Conservation (phyloP, 2,888 invertebrate genomes). For the Chymomyza fuscimana region DNA sequence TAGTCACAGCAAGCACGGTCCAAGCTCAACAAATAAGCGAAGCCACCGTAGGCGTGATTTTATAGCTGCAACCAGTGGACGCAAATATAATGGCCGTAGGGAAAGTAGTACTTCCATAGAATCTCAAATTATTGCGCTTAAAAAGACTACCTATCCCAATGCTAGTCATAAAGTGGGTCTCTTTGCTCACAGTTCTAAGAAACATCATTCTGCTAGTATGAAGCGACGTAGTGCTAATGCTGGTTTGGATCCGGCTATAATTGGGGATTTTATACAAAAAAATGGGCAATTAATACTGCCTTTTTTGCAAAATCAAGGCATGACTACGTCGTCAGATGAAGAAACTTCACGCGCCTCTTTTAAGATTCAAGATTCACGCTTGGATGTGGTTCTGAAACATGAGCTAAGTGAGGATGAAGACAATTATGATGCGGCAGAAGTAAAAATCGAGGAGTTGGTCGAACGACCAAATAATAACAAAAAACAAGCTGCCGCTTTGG, state of each 20-base stretch:
- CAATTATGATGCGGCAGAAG: slow-evolving; percentile 42
- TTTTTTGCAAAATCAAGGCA: slow-evolving; percentile 79
- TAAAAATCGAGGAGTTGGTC: slow-evolving; percentile 62
- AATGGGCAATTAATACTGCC: slow-evolving; percentile 79
- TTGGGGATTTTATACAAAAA: slow-evolving; percentile 76
- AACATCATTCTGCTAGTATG: slow-evolving; percentile 57
- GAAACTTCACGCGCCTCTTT: slow-evolving; percentile 78
- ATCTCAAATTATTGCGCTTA: slow-evolving; percentile 84
- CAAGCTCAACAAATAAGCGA: slow-evolving; percentile 64
- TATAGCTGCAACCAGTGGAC: slow-evolving; percentile 70
- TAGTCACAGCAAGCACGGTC: slow-evolving; percentile 67
- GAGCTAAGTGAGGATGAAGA: slow-evolving; percentile 69
- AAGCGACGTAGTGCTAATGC: slow-evolving; percentile 76
- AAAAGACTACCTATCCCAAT: slow-evolving; percentile 78
- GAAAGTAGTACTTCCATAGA: slow-evolving; percentile 91
- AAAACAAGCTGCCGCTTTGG: slow-evolving; percentile 65
- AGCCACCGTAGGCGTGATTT: slow-evolving; percentile 76
- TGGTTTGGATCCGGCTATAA: slow-evolving; percentile 76
- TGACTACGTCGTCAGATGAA: slow-evolving; percentile 79
- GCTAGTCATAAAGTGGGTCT: slow-evolving; percentile 77
- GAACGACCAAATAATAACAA: slow-evolving; percentile 54
- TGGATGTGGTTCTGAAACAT: slow-evolving; percentile 78
- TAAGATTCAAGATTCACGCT: slow-evolving; percentile 78
- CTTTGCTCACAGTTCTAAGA: slow-evolving; percentile 76
- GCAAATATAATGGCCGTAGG: slow-evolving; percentile 72